Evolutionary conservation across 1,140 invertebrate species (phyloP), one percentile per base, ranked within the genome.

Genomic region (Atta texana): DNA sequence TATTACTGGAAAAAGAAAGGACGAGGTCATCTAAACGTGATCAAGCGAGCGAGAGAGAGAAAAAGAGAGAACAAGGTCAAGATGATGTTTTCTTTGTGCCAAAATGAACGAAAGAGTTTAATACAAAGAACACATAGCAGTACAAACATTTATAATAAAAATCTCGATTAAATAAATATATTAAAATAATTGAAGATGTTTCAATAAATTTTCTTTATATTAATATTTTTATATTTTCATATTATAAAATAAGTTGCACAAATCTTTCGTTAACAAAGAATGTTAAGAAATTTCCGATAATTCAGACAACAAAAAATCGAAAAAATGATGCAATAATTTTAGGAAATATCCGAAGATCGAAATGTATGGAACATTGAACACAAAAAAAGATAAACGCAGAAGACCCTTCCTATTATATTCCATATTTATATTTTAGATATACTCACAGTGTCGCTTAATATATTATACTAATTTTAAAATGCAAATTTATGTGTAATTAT

Each of bases 101-200:
- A 64, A 49, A 77, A 63, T 64, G 64, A 77, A 77, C 24, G 12
- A 28, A 12, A 63, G 34, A 76, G 44, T 61, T 76, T 39, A 10
- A 10, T 34, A 74, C 14, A 34, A 74, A 31, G 28, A 34, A 55
- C 39, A 57, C 8, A 57, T 28, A 24, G 24, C n/a, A 44, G 5
- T 66, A 55, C 18, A 2, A 55, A 55, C 0, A 28, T 72, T 18
- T 21, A 39, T 7, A n/a, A 31, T 68, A 74, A 55, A 74, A 12
- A 74, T 21, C 12, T 55, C 12, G 28, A 18, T 53, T 2, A 14
- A 74, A 12, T 14, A 18, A 21, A 5, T 34, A 74, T 8, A 61
- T 61, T 44, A 28, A 72, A 61, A 39, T 59, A 76, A 76, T 75
- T 10, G 3, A 76, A 24, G 44, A 69, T 21, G 39, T 28, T 10